These are phyloP conservation scores for Oncorhynchus kisutch DNA, from an alignment of 2,113 vertebrate species.

Conservation along the genomic window DNA sequence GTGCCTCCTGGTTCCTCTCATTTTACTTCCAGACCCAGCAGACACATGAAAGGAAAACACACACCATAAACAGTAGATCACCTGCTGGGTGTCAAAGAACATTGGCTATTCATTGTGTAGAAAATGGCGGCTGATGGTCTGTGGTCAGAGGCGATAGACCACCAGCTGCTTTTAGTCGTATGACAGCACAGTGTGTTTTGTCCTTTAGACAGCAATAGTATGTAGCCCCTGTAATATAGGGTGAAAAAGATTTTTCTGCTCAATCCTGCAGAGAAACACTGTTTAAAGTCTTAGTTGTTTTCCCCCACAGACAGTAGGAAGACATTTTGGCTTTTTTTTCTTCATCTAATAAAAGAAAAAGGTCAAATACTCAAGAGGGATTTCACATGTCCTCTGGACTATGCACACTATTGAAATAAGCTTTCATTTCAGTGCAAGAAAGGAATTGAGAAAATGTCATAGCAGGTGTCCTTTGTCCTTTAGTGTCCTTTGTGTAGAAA, in stretches of 20 bases:
- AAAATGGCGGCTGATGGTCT: too few species aligned
- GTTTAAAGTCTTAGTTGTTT: constrained; percentile 14
- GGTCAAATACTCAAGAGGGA: constrained; percentile 55
- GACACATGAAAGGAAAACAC: neutral
- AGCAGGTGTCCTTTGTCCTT: constrained; percentile 26
- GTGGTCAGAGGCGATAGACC: too few species aligned
- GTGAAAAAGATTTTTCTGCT: neutral
- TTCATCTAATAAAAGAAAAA: constrained; percentile 45
- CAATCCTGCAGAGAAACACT: constrained; percentile 19
- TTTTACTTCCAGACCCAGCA: neutral
- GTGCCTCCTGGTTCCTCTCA: constrained; percentile 17
- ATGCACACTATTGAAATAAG: constrained; percentile 2
- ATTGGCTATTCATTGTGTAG: too few species aligned
- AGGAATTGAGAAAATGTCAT: constrained; percentile 52
- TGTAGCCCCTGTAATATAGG: neutral
- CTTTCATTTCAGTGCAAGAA: constrained; percentile 59
- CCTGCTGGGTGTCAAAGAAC: constrained; percentile 29
- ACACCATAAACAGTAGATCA: constrained; percentile 10
- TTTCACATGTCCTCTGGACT: constrained; percentile 47
- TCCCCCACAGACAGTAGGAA: constrained; percentile 15
- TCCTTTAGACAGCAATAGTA: neutral
- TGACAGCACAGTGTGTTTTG: too few species aligned
- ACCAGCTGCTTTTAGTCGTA: too few species aligned
- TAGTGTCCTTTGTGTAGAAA: constrained; percentile 42
- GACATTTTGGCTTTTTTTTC: constrained; percentile 59